These are phyloP conservation scores for Eufriesea mexicana DNA, from an alignment of 1,140 invertebrate species.

Conservation along the genomic window DNA sequence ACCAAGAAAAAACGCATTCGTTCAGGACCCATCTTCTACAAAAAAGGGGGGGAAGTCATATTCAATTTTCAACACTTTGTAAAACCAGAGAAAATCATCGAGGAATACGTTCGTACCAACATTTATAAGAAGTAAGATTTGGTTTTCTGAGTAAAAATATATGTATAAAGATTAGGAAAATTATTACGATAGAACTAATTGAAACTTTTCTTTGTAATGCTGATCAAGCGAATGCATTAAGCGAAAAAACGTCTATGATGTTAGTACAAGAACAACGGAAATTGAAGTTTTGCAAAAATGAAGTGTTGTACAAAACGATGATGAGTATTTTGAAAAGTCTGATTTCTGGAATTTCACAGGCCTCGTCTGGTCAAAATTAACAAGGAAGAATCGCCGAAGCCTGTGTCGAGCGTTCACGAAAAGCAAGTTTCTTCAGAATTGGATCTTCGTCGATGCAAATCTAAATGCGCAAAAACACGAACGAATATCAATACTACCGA, in stretches of 20 bases:
- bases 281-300: not conserved
- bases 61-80: slow-evolving; percentile 51
- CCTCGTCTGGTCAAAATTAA: slow-evolving; percentile 28
- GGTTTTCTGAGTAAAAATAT: not conserved
- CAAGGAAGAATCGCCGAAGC: slow-evolving; percentile 31
- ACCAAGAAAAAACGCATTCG: slow-evolving; percentile 10
- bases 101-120: slow-evolving; percentile 32
- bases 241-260: not conserved
- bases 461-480: slow-evolving; percentile 11
- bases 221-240: not conserved
- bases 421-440: slow-evolving; percentile 12
- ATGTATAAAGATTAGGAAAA: not conserved
- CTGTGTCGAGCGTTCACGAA: not conserved
- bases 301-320: not conserved
- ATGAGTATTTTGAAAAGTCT: not conserved
- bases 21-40: slow-evolving; percentile 20
- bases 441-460: slow-evolving; percentile 6
- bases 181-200: not conserved
- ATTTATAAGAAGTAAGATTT: slow-evolving; percentile 45
- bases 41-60: not conserved
- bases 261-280: not conserved
- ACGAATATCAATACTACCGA: not conserved
- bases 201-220: not conserved
- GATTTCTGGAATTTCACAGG: slow-evolving; percentile 21
- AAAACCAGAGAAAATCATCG: slow-evolving; percentile 30